These are phyloP conservation scores for Gobiocypris rarus DNA, from an alignment of 2,113 vertebrate genomes.

Conservation along the genomic window DNA sequence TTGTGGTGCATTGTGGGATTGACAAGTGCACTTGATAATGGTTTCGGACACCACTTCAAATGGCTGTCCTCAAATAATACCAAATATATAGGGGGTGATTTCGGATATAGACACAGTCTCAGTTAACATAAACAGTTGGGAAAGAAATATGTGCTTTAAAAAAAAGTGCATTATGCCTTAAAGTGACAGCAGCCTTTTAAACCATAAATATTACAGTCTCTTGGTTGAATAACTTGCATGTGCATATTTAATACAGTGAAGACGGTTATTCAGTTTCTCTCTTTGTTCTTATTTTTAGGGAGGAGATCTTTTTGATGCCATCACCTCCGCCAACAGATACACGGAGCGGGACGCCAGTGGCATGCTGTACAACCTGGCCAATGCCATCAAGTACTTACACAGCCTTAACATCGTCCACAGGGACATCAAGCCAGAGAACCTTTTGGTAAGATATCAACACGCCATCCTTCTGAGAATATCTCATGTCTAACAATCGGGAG, in stretches of 20 bases:
- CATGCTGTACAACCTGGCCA: slow-evolving; percentile 97
- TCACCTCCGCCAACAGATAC: slow-evolving; percentile 96
- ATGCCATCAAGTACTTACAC: slow-evolving; percentile 97
- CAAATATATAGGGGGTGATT: too few relatives aligned
- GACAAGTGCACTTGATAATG: too few relatives aligned
- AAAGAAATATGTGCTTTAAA: background rate
- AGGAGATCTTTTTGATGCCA: slow-evolving; percentile 97
- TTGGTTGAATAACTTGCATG: background rate
- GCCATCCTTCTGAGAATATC: background rate
- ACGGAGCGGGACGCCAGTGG: slow-evolving; percentile 94
- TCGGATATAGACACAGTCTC: too few relatives aligned
- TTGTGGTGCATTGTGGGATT: too few relatives aligned
- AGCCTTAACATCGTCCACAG: slow-evolving; percentile 95
- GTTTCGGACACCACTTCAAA: too few relatives aligned
- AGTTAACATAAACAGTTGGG: too few relatives aligned
- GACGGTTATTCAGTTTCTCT: background rate
- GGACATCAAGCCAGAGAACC: slow-evolving; percentile 98
- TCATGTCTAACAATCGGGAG: background rate
- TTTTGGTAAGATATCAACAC: slow-evolving; percentile 83
- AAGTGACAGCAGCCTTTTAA: too few relatives aligned
- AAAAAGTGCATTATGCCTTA: background rate
- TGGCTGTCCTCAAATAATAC: too few relatives aligned
- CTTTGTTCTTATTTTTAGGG: slow-evolving; percentile 74
- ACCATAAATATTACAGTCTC: background rate
- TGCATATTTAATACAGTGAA: background rate